Evolutionary conservation across 2,888 invertebrate species (phyloP), one percentile per base, ranked within the genome.

Genomic region (Hirtodrosophila alboralis): DNA sequence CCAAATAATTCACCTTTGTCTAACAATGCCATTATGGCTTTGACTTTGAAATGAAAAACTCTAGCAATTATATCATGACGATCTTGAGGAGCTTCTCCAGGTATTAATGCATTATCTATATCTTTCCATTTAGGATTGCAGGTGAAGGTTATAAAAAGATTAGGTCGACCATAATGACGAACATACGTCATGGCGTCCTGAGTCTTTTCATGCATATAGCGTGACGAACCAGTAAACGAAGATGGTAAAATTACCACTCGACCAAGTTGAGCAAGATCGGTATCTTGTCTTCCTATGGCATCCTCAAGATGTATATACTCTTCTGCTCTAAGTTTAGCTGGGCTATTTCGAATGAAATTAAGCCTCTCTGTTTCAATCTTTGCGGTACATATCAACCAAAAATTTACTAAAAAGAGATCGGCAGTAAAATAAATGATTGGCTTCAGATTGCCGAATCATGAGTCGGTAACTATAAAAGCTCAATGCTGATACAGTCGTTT

Each of bases 221-320:
- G 28, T 28, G 28, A 8, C 8, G 28, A 28, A n/a, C 28, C 9
- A 3, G 28, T 28, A 9, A 28, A 28, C 4, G 28, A 9, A 9
- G 28, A 28, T 28, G 28, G 28, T 28, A 28, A 9, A 28, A 28
- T 28, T 28, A 28, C 28, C 28, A 28, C n/a, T 28, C 9, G 28
- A 9, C 28, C 28, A 28, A 28, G 28, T 9, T 28, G 28, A 28
- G 9, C 28, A n/a, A 9, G 9, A n/a, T 28, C 28, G 4, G 9
- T 9, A 28, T 28, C 2, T 28, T 28, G 28, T 9, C n/a, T 9
- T 9, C 28, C 9, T 28, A 9, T 28, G 2, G 8, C 28, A 28
- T 28, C 28, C n/a, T 28, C 3, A n/a, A 28, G 28, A 9, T 28
- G 28, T 28, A 28, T 28, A 28, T 28, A 28, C 3, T 9, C 9